Base-by-base conservation (phyloP, 1,140 invertebrate species). In the Idris sp. region DNA sequence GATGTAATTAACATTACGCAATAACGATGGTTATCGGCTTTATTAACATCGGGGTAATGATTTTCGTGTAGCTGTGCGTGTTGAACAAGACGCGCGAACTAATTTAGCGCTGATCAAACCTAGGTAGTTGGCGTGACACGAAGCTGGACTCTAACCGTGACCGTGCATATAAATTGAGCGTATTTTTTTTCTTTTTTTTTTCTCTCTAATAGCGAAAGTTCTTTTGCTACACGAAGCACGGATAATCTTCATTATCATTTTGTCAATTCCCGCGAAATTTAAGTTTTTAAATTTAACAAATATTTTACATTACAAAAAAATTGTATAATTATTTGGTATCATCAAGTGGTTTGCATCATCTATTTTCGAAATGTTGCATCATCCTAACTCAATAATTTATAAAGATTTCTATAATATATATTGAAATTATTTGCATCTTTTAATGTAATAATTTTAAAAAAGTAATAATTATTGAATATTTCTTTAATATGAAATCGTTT, bases 131-230 rank as follows among this genome's bases (percentile, higher is more conserved):
- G 8, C 41, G 38, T 56, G 56, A 56, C 58, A 58, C 28, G 58
- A 62, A 61, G 61, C 28, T 41, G 28, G 16, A 33, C 28, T 28
- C 35, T 33, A 41, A 31, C 51, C 51, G 58, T 58, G 43, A 64
- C 51, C 33, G 58, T 22, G 35, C 53, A 72, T 72, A 56, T 53
- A 71, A 71, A 71, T 61, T 11, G 8, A 9, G 13, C 14, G 0
- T 15, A 13, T 62, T 58, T 43, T 40, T 58, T 44, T 40, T 43
- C 13, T 44, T 44, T 35, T 30, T 30, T 61, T 35, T 30, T 30
- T 61, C 48, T 35, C 41, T 62, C 30, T 40, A 61, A 54, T 54
- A 61, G 56, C 67, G 67, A 71, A 71, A 71, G 67, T 71, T 71
- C 40, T 61, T 71, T 61, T 54, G 40, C 49, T 53, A 56, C 48